Evolutionary conservation across 2,888 invertebrate genomes (phyloP).

Genomic region (Tinea pellionella): DNA sequence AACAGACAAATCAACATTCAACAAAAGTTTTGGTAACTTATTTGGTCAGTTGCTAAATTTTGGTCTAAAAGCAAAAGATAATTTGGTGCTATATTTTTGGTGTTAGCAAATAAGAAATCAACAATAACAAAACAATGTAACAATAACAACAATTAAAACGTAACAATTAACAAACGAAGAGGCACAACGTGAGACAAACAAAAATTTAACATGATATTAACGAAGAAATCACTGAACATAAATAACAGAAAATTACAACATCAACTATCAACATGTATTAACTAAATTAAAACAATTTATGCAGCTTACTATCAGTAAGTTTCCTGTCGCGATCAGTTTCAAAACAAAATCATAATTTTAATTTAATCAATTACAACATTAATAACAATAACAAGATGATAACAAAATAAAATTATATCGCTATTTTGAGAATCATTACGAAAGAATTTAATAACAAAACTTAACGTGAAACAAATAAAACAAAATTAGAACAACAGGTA

Average conservation of each 20-base stretch:
- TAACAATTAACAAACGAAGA: constrained; percentile 14
- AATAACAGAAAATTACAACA: no score
- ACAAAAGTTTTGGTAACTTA: constrained; percentile 12
- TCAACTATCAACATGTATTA: no score
- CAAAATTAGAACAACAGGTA: constrained; percentile 9
- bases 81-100: neutral
- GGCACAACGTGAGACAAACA: constrained; percentile 17
- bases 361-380: constrained; percentile 1
- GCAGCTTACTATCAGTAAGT: no score
- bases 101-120: neutral
- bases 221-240: no score
- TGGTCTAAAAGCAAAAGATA: neutral
- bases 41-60: neutral
- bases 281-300: no score
- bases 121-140: constrained; percentile 10
- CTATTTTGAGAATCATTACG: constrained; percentile 12
- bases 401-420: constrained; percentile 20
- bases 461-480: constrained; percentile 9
- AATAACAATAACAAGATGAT: constrained; percentile 20
- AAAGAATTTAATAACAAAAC: constrained; percentile 15
- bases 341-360: constrained; percentile 16
- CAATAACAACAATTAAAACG: neutral
- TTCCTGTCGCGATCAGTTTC: no score
- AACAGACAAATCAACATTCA: constrained; percentile 18
- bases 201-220: neutral